Conservation (phyloP, 1,140 invertebrate species). For the Chrysopa pallens region DNA sequence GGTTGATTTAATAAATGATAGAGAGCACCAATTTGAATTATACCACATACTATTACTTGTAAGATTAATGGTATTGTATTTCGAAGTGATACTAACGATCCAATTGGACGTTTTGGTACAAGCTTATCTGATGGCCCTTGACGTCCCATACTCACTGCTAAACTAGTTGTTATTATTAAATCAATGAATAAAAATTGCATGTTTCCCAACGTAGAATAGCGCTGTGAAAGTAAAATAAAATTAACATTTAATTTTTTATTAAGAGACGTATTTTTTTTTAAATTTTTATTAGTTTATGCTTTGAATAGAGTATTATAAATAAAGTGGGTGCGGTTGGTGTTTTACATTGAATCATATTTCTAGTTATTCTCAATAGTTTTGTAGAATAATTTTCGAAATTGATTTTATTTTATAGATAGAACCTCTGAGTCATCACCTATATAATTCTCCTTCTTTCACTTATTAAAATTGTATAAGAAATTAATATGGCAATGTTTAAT, state of each 20-base stretch:
- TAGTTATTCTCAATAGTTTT: too few relatives aligned
- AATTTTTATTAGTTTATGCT: too few relatives aligned
- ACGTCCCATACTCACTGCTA: constrained; percentile 60
- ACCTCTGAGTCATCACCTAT: too few relatives aligned
- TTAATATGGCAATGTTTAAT: too few relatives aligned
- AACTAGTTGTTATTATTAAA: constrained; percentile 60
- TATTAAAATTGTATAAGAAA: too few relatives aligned
- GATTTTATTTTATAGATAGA: too few relatives aligned
- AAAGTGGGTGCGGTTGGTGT: too few relatives aligned
- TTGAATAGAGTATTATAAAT: too few relatives aligned
- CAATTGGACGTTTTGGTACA: constrained; percentile 15
- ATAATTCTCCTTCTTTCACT: too few relatives aligned
- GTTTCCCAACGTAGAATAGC: constrained; percentile 53
- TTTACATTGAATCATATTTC: too few relatives aligned
- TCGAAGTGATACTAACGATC: constrained; percentile 17
- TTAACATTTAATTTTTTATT: constrained; percentile 1
- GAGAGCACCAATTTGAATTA: constrained; percentile 26
- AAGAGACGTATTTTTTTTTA: too few relatives aligned
- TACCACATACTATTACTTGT: constrained; percentile 29
- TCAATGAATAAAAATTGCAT: constrained; percentile 75
- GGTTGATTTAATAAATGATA: constrained; percentile 25
- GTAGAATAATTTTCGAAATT: too few relatives aligned
- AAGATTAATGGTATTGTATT: constrained; percentile 37
- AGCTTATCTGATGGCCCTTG: constrained; percentile 18
- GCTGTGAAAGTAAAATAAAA: constrained; percentile 15